Base-by-base conservation (phyloP, 1,140 invertebrate genomes). In the Euschistus heros region DNA sequence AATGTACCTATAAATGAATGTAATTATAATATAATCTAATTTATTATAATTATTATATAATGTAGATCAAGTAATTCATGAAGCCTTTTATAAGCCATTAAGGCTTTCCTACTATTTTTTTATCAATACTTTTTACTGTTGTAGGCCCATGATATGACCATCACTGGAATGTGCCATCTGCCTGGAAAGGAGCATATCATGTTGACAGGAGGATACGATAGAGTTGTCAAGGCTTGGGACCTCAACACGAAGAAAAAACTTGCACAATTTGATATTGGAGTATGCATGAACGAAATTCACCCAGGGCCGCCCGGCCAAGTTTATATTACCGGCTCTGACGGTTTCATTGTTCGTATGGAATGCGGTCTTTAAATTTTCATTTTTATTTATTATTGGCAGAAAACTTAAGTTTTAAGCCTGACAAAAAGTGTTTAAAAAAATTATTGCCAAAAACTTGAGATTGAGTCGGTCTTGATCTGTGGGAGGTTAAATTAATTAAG, bases 201-300 rank as follows among this genome's bases (percentile, higher is more conserved):
- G 24, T 74, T 73, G 65, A 75, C 71, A 50, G 78, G 75, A 17
- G 76, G 76, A 6, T 79, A 75, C 74, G 77, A 78, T 68, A 76
- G 76, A 66, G 67, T 72, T 14, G 52, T 79, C 3, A 78, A 76
- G 70, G 71, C 73, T 50, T 79, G 77, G 77, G 74, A 72, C 47
- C 68, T 78, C 15, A 62, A 60, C 20, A 70, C 59, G 4, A 37
- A 62, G 33, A 64, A 69, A 52, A 57, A 59, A 52, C 44, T 68
- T 10, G 71, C 64, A 47, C 68, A 65, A 42, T 62, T 71, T 24
- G 71, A 74, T 52, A 63, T 75, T 1, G 76, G 72, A 22, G 57
- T 74, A 14, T 74, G 74, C 55, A 72, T 78, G 20, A 78, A 77
- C 64, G 68, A 71, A 8, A 69, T 79, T 1, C 71, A 72, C 14